Percentiles rank a stretch among this genome's conserved stretches.
Evolutionary conservation across 2,888 invertebrate species (phyloP).

Genomic region (Theretra japonica): DNA sequence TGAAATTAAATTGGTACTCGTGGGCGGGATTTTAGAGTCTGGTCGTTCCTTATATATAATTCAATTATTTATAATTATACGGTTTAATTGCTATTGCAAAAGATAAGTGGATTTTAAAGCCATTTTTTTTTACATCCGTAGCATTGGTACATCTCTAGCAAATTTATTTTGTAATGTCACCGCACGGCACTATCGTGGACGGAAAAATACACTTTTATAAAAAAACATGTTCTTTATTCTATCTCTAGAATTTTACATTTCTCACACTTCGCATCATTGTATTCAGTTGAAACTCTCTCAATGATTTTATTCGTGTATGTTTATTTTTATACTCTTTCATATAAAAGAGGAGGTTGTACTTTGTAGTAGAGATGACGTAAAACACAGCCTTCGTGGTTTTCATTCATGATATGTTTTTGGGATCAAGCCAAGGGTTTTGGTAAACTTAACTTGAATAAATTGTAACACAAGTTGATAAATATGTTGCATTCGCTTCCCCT

Average conservation of each 20-base stretch:
- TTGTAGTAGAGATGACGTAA: not conserved
- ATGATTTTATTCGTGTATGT: not conserved
- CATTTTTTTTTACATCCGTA: not conserved
- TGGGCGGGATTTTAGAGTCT: too few relatives aligned
- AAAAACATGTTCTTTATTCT: not conserved
- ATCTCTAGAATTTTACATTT: not conserved
- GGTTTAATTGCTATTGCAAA: too few relatives aligned
- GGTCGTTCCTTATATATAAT: too few relatives aligned
- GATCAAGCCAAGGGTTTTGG: not conserved
- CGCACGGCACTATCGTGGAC: not conserved
- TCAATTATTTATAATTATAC: too few relatives aligned
- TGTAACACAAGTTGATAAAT: not conserved
- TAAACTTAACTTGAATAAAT: not conserved
- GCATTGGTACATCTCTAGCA: not conserved
- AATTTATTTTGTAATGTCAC: not conserved
- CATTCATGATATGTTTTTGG: slow-evolving; percentile 6
- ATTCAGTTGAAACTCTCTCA: not conserved
- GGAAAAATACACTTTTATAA: not conserved
- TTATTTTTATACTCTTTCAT: not conserved
- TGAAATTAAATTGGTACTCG: too few relatives aligned
- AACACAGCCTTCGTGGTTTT: not conserved
- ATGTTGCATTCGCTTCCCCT: not conserved
- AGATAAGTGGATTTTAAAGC: too few relatives aligned
- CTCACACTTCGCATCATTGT: not conserved
- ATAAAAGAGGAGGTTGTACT: not conserved